A percentile compares a stretch with the other conserved stretches of the same genome.
phyloP scores from a whole-genome alignment of 1,140 invertebrate genomes.

The Eciton burchellii region DNA sequence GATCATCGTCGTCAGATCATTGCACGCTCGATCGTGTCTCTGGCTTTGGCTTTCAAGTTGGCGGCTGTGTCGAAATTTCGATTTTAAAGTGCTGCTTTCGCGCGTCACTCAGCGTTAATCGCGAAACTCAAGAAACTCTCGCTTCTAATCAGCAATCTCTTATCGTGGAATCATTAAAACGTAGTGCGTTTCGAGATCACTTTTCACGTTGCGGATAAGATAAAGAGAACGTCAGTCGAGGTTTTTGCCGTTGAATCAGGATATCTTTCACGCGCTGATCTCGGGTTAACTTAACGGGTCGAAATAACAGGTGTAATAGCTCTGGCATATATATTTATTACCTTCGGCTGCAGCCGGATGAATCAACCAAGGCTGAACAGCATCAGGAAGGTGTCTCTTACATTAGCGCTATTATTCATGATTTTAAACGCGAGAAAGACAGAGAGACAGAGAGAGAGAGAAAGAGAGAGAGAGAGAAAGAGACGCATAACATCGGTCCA shows the following conservation, averaged over 20 bases:
- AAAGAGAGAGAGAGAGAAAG: too few relatives aligned
- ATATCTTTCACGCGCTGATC: background rate
- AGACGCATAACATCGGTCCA: slow-evolving; percentile 4
- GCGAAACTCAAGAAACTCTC: background rate
- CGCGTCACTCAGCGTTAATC: background rate
- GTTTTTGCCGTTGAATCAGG: background rate
- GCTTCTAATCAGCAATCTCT: slow-evolving; percentile 7
- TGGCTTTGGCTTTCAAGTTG: background rate
- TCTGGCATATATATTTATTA: background rate
- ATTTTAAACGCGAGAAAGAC: slow-evolving; percentile 18
- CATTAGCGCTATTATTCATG: slow-evolving; percentile 31
- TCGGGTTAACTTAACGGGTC: slow-evolving; percentile 4
- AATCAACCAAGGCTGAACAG: slow-evolving; percentile 30
- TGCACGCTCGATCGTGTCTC: background rate
- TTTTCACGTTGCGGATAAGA: slow-evolving; percentile 23
- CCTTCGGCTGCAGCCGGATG: slow-evolving; percentile 20
- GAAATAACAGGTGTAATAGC: slow-evolving; percentile 19
- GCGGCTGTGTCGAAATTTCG: background rate
- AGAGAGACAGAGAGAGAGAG: too few relatives aligned
- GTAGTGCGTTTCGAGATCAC: background rate
- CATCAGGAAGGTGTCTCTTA: slow-evolving; percentile 29
- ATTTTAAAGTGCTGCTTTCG: background rate
- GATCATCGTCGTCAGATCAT: background rate
- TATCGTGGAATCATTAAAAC: slow-evolving; percentile 18
- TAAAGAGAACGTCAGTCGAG: slow-evolving; percentile 12